phyloP scores from a whole-genome alignment of 2,113 vertebrate genomes.

The Raphicerus campestris region DNA sequence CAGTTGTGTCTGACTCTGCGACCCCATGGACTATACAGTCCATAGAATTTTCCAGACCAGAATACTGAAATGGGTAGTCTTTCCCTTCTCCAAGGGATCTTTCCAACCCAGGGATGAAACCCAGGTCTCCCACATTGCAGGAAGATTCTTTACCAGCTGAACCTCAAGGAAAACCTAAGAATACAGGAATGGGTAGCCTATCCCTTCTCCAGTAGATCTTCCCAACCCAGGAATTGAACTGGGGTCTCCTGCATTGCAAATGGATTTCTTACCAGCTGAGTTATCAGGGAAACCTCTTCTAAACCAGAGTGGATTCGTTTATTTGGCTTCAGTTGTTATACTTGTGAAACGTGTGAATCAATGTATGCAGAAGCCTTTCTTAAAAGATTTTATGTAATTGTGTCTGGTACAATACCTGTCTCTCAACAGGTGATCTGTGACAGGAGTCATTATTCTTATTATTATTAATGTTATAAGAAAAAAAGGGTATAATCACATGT shows the following conservation, averaged over 20 bases:
- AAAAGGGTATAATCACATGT: not conserved
- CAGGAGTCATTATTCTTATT: not conserved
- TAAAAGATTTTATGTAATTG: not conserved
- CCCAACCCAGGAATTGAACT: not conserved
- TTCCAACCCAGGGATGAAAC: not conserved
- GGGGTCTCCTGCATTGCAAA: not conserved
- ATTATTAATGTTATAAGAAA: not conserved
- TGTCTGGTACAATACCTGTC: not conserved
- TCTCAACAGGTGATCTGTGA: not conserved
- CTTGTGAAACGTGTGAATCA: conserved; percentile 73
- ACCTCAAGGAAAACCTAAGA: not conserved
- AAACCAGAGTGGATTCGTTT: conserved; percentile 58
- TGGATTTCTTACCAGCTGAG: not conserved
- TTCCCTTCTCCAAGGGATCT: not conserved
- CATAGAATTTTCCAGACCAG: not conserved
- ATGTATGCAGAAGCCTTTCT: conserved; percentile 55
- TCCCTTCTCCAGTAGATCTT: not conserved
- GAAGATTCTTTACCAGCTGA: not conserved
- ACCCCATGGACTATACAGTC: not conserved
- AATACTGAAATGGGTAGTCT: not conserved
- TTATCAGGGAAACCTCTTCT: not conserved
- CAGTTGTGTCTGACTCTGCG: not conserved
- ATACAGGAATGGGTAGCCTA: not conserved
- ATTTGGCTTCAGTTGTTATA: conserved; percentile 71
- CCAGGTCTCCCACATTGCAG: not conserved